Percentiles rank a stretch among this genome's conserved stretches.
These are phyloP conservation scores for Chaetodon trifasciatus DNA, from an alignment of 2,797 vertebrate genomes.

Conservation along the genomic window DNA sequence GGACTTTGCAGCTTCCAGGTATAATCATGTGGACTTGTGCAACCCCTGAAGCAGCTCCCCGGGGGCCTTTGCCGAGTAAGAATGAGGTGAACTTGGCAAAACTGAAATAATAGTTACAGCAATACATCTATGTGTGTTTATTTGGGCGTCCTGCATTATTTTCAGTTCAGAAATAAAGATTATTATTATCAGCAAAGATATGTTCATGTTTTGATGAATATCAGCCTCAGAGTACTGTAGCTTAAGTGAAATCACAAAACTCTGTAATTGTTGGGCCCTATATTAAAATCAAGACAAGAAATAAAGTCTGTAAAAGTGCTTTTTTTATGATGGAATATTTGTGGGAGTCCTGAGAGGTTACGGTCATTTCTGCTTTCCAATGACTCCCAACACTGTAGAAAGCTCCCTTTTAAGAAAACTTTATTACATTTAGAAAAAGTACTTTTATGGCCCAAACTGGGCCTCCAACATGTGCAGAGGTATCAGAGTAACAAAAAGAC, in stretches of 20 bases:
- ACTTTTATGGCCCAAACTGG: not conserved
- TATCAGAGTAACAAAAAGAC: not conserved
- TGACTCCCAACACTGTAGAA: not conserved
- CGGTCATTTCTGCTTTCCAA: not conserved
- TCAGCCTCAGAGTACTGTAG: conserved; percentile 17
- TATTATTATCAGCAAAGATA: not conserved
- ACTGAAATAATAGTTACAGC: conserved; percentile 32
- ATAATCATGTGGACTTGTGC: conserved; percentile 50
- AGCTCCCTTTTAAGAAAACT: not conserved
- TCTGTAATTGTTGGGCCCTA: not conserved
- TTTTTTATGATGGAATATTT: conserved; percentile 8
- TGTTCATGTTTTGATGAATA: conserved; percentile 23
- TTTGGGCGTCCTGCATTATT: conserved; percentile 6
- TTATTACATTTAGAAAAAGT: not conserved
- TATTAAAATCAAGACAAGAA: not conserved
- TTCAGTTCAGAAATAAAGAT: conserved; percentile 27
- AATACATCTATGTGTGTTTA: conserved; percentile 40
- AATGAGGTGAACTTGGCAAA: conserved; percentile 51
- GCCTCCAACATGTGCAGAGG: not conserved
- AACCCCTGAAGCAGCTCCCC: conserved; percentile 38
- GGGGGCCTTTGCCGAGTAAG: conserved; percentile 40
- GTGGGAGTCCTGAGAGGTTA: not conserved
- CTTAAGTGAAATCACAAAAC: conserved; percentile 7
- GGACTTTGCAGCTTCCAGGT: conserved; percentile 59
- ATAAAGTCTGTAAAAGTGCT: not conserved